Conservation (phyloP, 2,797 vertebrate species). For the Epinephelus malabaricus region DNA sequence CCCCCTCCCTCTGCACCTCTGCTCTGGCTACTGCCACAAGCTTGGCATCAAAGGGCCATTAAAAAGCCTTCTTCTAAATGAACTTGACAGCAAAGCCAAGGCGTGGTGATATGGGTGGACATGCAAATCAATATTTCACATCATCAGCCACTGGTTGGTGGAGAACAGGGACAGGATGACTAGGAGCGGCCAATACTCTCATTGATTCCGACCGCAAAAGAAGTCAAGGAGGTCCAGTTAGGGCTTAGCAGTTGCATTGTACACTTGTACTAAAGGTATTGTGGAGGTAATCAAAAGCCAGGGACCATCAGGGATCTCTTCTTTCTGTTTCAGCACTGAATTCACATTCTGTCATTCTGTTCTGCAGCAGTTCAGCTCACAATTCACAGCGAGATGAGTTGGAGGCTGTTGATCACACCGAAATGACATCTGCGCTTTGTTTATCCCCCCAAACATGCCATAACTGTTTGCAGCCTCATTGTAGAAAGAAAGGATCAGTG, state of each 20-base stretch:
- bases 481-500: constrained; percentile 56
- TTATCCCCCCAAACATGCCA: constrained; percentile 53
- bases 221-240: constrained; percentile 37
- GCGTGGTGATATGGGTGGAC: constrained; percentile 83
- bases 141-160: constrained; percentile 76
- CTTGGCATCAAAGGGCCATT: constrained; percentile 76
- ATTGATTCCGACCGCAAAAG: constrained; percentile 63
- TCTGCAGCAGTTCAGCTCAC: constrained; percentile 12
- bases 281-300: constrained; percentile 35
- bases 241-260: constrained; percentile 28
- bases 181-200: constrained; percentile 50
- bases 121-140: constrained; percentile 88
- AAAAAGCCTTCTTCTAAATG: constrained; percentile 77
- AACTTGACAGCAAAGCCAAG: constrained; percentile 81
- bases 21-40: constrained; percentile 61
- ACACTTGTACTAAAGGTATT: constrained; percentile 12
- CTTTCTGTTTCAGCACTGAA: constrained; percentile 27
- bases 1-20: constrained; percentile 44
- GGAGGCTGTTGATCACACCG: constrained; percentile 49
- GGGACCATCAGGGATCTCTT: constrained; percentile 5
- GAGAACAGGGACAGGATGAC: constrained; percentile 59
- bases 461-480: constrained; percentile 49
- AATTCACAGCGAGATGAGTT: constrained; percentile 43
- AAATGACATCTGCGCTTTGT: constrained; percentile 66
- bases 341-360: constrained; percentile 9